Evolutionary conservation across 2,888 invertebrate species (phyloP).

Genomic region (Brenthis hecate): DNA sequence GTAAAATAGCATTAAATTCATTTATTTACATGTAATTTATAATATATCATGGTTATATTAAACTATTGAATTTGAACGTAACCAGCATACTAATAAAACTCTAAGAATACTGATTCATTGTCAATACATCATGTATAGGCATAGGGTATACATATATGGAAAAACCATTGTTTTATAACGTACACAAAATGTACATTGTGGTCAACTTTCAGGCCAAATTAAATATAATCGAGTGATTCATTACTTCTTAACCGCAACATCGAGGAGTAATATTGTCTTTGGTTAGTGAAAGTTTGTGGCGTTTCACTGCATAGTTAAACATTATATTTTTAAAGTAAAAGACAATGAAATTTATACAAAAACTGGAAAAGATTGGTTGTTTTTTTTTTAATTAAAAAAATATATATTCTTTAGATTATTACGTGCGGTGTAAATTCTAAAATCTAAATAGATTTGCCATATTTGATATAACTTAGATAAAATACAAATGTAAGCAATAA

Average conservation of each 20-base stretch:
- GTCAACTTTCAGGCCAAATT: constrained; percentile 18
- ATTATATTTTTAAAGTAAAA: background rate
- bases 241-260: constrained; percentile 17
- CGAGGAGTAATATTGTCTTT: constrained; percentile 18
- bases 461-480: too few relatives aligned
- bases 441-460: too few relatives aligned
- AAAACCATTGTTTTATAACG: constrained; percentile 15
- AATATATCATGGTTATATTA: too few relatives aligned
- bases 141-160: background rate
- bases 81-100: background rate
- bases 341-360: background rate
- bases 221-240: constrained; percentile 29
- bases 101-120: background rate
- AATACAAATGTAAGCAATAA: too few relatives aligned
- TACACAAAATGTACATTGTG: constrained; percentile 17
- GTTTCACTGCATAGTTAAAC: constrained; percentile 14
- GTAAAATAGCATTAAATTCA: too few relatives aligned
- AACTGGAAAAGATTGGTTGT: too few relatives aligned
- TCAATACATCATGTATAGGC: background rate
- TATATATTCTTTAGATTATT: too few relatives aligned
- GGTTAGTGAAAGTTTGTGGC: constrained; percentile 35
- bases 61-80: too few relatives aligned
- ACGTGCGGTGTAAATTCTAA: too few relatives aligned
- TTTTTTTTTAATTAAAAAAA: too few relatives aligned
- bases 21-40: too few relatives aligned